Conservation (phyloP, 2,113 vertebrate genomes). For the Mugil cephalus region DNA sequence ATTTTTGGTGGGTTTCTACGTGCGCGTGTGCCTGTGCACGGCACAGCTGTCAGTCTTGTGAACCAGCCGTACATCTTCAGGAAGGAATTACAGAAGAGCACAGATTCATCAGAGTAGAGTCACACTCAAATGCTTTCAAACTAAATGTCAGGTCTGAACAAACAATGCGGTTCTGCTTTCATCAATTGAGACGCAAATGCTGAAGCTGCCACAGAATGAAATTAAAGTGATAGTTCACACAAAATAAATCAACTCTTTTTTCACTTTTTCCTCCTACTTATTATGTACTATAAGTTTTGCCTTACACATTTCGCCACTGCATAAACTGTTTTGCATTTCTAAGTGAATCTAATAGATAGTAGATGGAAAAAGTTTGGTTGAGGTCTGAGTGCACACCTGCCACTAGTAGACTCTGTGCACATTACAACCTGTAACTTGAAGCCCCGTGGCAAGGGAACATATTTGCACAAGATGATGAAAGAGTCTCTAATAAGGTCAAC, state of each 20-base stretch:
- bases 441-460: slow-evolving; percentile 32
- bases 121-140: slow-evolving; percentile 73
- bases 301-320: slow-evolving; percentile 3
- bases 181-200: slow-evolving; percentile 78
- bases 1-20: no score
- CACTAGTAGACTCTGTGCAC: slow-evolving; percentile 26
- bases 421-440: slow-evolving; percentile 41
- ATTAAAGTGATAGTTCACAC: slow-evolving; percentile 67
- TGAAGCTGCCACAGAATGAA: slow-evolving; percentile 71
- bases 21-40: slow-evolving; percentile 13
- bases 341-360: slow-evolving; percentile 14
- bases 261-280: slow-evolving; percentile 48
- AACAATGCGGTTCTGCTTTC: slow-evolving; percentile 70
- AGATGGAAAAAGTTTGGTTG: slow-evolving; percentile 24
- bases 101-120: slow-evolving; percentile 75
- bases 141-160: slow-evolving; percentile 80
- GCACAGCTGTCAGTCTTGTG: slow-evolving; percentile 75
- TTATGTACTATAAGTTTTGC: slow-evolving; percentile 40
- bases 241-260: slow-evolving; percentile 59
- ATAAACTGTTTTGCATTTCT: slow-evolving; percentile 24
- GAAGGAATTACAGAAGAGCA: slow-evolving; percentile 68
- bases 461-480: slow-evolving; percentile 56
- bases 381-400: slow-evolving; percentile 38
- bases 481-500: slow-evolving; percentile 54
- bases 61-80: slow-evolving; percentile 64